Conservation (phyloP, 2,797 vertebrate species). For the Pangasius macronema region DNA sequence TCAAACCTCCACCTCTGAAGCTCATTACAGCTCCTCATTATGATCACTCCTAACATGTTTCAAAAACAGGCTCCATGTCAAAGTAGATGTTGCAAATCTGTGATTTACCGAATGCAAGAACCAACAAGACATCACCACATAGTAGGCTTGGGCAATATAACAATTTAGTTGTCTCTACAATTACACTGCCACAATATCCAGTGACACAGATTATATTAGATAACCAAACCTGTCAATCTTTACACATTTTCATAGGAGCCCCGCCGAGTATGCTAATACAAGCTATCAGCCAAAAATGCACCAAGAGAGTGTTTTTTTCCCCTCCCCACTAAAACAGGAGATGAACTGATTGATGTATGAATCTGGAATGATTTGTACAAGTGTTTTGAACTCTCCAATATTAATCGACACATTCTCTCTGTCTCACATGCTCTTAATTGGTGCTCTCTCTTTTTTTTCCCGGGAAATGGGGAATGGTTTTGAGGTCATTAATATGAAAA, state of each 20-base stretch:
- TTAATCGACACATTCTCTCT: neutral
- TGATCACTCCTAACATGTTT: too few species aligned
- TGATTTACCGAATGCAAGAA: neutral
- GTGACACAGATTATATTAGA: neutral
- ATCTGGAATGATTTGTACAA: neutral
- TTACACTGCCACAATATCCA: neutral
- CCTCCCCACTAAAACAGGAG: neutral
- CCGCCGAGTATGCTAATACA: neutral
- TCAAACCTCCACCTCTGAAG: neutral
- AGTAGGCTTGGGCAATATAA: neutral
- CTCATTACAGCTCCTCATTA: neutral
- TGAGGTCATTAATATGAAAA: neutral
- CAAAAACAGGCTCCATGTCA: neutral
- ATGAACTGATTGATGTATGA: neutral
- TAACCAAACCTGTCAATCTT: neutral
- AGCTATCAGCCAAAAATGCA: neutral
- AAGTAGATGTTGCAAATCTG: neutral
- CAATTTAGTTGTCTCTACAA: neutral
- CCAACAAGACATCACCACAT: neutral
- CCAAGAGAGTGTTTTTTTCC: neutral
- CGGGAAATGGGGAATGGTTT: neutral
- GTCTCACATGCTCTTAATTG: neutral
- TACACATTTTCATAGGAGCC: neutral
- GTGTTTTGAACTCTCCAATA: too few species aligned
- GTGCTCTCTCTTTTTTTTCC: neutral